Conservation (phyloP, 35 echinoderm and acorn worm species). For the Amphiura filiformis region DNA sequence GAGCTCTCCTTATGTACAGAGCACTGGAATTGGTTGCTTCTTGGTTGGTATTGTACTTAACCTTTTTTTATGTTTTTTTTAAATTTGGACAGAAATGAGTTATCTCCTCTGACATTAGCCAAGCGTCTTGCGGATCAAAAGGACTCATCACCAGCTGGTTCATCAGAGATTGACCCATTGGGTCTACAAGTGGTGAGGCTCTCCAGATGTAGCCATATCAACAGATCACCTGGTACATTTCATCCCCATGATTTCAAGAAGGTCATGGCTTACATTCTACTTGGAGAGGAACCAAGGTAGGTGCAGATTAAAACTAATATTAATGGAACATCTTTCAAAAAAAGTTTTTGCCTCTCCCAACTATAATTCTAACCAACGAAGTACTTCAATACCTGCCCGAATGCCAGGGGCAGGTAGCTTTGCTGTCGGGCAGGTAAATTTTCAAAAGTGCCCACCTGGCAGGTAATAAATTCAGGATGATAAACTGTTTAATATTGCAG, state of each 20-base stretch:
- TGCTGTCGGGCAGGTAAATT: no score
- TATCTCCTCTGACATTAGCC: constrained; percentile 26
- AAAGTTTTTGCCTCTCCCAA: not conserved
- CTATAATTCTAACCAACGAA: no score
- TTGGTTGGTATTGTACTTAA: no score
- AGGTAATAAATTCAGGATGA: no score
- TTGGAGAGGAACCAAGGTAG: constrained; percentile 71
- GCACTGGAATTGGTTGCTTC: no score
- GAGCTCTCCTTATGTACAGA: no score
- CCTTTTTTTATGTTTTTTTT: no score
- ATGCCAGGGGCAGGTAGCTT: no score
- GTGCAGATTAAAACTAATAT: no score
- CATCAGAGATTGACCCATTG: constrained; percentile 29
- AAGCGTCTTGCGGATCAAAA: constrained; percentile 33
- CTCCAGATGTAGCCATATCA: constrained; percentile 76
- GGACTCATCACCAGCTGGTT: not conserved
- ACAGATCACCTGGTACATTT: constrained; percentile 58
- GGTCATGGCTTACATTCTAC: constrained; percentile 81
- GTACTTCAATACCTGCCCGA: no score
- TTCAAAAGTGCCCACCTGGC: no score
- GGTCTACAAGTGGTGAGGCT: constrained; percentile 67
- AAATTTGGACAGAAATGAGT: constrained; percentile 19
- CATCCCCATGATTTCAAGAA: constrained; percentile 75
- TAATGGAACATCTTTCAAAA: not conserved
- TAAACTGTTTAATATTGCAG: no score